Conservation (phyloP, 2,888 invertebrate genomes). For the Glyphotaelius pellucidus region DNA sequence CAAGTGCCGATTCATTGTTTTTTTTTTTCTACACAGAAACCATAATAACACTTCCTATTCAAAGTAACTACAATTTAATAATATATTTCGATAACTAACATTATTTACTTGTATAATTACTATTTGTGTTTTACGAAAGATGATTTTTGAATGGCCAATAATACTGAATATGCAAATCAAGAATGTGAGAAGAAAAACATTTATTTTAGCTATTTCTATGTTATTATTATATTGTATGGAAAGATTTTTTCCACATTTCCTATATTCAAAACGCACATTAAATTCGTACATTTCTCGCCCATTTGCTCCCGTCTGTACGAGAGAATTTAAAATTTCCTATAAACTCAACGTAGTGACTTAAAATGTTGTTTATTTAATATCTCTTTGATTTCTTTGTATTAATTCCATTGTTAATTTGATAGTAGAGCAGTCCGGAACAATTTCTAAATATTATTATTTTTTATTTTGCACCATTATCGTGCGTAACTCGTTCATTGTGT, state of each 20-base stretch:
- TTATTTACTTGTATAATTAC: neutral
- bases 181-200: neutral
- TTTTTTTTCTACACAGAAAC: neutral
- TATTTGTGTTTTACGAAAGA: constrained; percentile 2
- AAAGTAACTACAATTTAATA: neutral
- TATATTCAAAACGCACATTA: neutral
- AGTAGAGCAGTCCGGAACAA: neutral
- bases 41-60: constrained; percentile 13
- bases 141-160: neutral
- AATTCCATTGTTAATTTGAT: no score
- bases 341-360: no score
- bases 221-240: neutral
- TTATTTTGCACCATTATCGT: neutral
- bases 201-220: neutral
- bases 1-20: constrained; percentile 29
- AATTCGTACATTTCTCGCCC: neutral
- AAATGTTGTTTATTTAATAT: no score
- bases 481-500: neutral
- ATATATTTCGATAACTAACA: neutral
- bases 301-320: no score
- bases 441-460: neutral
- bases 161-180: neutral
- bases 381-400: no score
- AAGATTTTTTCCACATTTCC: neutral
- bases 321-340: no score